Evolutionary conservation across 2,113 vertebrate genomes (phyloP).

Genomic region (Brachypteracias leptosomus): DNA sequence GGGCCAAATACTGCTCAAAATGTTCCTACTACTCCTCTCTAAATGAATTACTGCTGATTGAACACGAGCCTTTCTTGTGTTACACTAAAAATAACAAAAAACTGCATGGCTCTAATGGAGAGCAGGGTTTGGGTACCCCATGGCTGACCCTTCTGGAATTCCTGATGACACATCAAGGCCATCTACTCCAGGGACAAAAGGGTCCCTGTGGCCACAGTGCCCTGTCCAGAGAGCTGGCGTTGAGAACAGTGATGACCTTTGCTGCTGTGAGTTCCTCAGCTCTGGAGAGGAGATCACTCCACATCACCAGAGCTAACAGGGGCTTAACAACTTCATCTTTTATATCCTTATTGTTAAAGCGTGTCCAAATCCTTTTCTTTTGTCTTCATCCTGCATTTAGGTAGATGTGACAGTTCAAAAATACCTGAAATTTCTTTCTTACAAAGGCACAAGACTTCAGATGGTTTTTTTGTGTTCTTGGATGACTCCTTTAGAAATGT

Average conservation of each 20-base stretch:
- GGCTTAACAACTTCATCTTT: not conserved
- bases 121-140: not conserved
- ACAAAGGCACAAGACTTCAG: not conserved
- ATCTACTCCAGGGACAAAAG: not conserved
- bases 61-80: not conserved
- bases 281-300: not conserved
- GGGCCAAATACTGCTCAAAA: not conserved
- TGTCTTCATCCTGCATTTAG: not conserved
- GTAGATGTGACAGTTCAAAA: not conserved
- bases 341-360: not conserved
- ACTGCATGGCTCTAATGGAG: accelerated
- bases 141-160: not conserved
- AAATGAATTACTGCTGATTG: not conserved
- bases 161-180: accelerated
- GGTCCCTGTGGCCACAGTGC: not conserved
- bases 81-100: not conserved
- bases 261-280: not conserved
- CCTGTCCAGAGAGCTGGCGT: too few species aligned
- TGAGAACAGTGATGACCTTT: not conserved
- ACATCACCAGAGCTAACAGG: accelerated
- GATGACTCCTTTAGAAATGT: not conserved
- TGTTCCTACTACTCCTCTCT: not conserved
- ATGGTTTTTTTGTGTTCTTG: not conserved
- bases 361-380: not conserved
- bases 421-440: not conserved